Percentiles rank a stretch among this genome's conserved stretches.
Conservation (phyloP, 1,140 invertebrate genomes). For the Kradibia gibbosae region DNA sequence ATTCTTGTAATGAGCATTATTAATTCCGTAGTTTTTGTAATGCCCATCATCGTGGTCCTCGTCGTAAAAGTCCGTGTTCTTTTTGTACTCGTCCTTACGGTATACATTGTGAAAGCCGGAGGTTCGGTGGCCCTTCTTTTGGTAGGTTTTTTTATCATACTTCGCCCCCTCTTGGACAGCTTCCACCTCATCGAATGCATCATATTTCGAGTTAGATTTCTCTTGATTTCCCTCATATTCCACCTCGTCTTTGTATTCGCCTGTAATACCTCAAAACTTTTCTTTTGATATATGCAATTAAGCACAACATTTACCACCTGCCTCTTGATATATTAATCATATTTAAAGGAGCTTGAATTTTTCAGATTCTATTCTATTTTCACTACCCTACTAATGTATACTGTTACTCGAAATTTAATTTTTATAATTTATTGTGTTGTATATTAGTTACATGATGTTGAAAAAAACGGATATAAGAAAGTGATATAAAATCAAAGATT, state of each 20-base stretch:
- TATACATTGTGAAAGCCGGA: slow-evolving; percentile 82
- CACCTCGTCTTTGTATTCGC: slow-evolving; percentile 76
- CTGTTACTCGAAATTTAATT: too few species aligned
- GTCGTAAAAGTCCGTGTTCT: slow-evolving; percentile 82
- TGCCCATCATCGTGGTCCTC: slow-evolving; percentile 78
- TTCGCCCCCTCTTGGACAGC: slow-evolving; percentile 78
- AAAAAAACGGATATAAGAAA: too few species aligned
- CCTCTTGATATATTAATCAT: too few species aligned
- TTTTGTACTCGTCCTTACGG: slow-evolving; percentile 83
- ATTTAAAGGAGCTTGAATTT: too few species aligned
- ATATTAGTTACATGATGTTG: too few species aligned
- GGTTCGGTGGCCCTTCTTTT: slow-evolving; percentile 80
- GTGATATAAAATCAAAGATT: too few species aligned
- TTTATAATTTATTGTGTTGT: too few species aligned
- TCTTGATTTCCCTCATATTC: slow-evolving; percentile 78
- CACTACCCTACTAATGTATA: too few species aligned
- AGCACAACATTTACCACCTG: too few species aligned
- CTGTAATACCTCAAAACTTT: background rate
- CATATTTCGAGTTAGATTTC: slow-evolving; percentile 78
- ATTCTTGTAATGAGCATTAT: slow-evolving; percentile 70
- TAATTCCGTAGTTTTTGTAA: slow-evolving; percentile 74
- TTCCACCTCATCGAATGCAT: slow-evolving; percentile 79
- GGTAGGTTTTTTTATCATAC: slow-evolving; percentile 76
- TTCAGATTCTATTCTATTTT: too few species aligned
- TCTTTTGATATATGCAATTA: too few species aligned